Conservation (phyloP, 2,888 invertebrate genomes). For the Lasioglossum marginatum region DNA sequence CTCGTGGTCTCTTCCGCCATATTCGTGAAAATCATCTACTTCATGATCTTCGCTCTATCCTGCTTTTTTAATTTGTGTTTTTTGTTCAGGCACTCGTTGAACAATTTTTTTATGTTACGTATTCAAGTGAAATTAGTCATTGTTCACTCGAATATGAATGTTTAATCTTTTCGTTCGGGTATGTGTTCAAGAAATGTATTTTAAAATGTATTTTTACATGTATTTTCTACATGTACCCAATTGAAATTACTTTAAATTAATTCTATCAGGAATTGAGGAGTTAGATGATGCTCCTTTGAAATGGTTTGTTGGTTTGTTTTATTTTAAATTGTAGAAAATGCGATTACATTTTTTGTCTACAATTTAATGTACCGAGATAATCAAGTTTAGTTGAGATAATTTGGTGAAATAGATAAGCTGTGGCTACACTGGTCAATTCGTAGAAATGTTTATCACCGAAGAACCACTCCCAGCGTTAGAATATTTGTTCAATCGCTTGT, state of each 20-base stretch:
- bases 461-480: background rate
- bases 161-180: background rate
- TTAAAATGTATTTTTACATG: background rate
- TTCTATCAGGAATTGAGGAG: background rate
- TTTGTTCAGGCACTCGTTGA: too few species aligned
- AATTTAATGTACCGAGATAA: background rate
- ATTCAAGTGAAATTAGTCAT: too few species aligned
- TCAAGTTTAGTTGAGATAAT: background rate
- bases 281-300: background rate
- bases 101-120: too few species aligned
- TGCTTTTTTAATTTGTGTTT: too few species aligned
- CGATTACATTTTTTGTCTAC: background rate
- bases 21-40: background rate
- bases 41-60: background rate
- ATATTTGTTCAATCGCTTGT: slow-evolving; percentile 2
- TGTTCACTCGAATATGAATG: too few species aligned
- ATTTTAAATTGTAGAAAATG: background rate
- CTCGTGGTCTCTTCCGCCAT: background rate
- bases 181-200: background rate
- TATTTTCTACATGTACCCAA: background rate
- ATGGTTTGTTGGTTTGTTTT: background rate
- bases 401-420: background rate
- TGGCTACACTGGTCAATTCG: background rate
- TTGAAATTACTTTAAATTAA: background rate
- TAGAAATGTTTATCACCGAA: background rate